Evolutionary conservation across 2,797 vertebrate genomes (phyloP), one percentile per base, ranked within the genome.

Genomic region (Okamejei kenojei): DNA sequence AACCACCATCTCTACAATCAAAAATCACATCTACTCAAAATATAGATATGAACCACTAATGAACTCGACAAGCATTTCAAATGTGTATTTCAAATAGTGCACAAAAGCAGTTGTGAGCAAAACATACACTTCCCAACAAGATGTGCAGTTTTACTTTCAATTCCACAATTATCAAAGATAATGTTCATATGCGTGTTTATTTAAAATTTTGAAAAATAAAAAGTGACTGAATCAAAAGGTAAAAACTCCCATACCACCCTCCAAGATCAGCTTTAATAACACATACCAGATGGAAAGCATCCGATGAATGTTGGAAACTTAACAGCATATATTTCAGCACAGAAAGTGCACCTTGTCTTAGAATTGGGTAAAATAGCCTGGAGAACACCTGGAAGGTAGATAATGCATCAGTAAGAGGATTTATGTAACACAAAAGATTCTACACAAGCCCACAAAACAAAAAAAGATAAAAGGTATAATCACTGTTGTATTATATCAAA

Each of bases 231-330:
- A 29, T 6, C 23, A 11, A 84, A 58, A 45, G n/a, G 35, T 90
- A 11, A 91, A 26, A 74, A 7, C 2, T 91, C 54, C 54, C 0
- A 13, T 10, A 11, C 26, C 26, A 2, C 26, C 13, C 17, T 7
- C 7, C 15, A 15, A 88, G 63, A 35, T 32, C 29, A 76, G 58
- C 9, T 0, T 1, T 29, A 7, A 84, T 84, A 58, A 92, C 58
- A 61, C 96, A 96, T 96, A 97, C 97, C 97, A 97, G 93, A 94
- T 97, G 97, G 95, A 97, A 97, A 0, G 97, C 97, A 93, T 97
- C 97, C 0, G 97, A 97, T 11, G 97, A 97, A 93, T 97, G 97
- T 95, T 97, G 97, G 94, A 97, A 97, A 93, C 97, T 97, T 94
- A 97, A 95, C 68, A 97, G 95, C 96, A 97, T 96, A 92, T 97